Conservation (phyloP, 1,140 invertebrate species). For the Zaprionus ornatus region DNA sequence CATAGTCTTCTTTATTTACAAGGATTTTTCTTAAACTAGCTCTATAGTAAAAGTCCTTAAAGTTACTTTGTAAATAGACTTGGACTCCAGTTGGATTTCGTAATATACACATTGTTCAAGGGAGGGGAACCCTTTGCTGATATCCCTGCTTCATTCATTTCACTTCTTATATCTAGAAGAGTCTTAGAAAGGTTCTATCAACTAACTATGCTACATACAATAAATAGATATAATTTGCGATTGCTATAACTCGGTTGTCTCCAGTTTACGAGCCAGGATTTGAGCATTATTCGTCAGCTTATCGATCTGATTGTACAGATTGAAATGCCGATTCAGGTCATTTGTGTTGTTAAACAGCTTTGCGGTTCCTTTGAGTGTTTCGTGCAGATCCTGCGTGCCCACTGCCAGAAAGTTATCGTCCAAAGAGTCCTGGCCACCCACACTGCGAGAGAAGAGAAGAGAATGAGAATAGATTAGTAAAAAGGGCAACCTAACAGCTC, state of each 20-base stretch:
- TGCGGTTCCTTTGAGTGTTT: constrained; percentile 78
- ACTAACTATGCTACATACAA: constrained; percentile 34
- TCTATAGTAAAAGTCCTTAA: neutral
- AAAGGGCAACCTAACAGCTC: too few species aligned
- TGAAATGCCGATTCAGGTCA: constrained; percentile 87
- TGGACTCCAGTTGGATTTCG: neutral
- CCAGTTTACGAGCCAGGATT: constrained; percentile 89
- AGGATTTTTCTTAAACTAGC: constrained; percentile 2
- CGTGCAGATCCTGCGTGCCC: constrained; percentile 69
- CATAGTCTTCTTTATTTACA: constrained; percentile 14
- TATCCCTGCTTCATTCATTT: neutral
- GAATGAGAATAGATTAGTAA: neutral
- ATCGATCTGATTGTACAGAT: constrained; percentile 87
- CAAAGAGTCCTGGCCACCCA: constrained; percentile 92
- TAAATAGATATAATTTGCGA: constrained; percentile 52
- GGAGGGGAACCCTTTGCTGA: neutral
- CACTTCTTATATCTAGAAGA: constrained; percentile 49
- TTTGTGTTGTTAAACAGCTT: constrained; percentile 84
- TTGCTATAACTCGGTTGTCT: constrained; percentile 89
- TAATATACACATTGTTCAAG: neutral
- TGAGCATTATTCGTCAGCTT: constrained; percentile 86
- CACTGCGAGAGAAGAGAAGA: constrained; percentile 28
- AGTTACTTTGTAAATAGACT: neutral
- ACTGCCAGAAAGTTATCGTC: constrained; percentile 89
- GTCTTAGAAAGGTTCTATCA: constrained; percentile 19